phyloP scores from a whole-genome alignment of 2,888 invertebrate genomes.

The Noctuana brunneofusca region DNA sequence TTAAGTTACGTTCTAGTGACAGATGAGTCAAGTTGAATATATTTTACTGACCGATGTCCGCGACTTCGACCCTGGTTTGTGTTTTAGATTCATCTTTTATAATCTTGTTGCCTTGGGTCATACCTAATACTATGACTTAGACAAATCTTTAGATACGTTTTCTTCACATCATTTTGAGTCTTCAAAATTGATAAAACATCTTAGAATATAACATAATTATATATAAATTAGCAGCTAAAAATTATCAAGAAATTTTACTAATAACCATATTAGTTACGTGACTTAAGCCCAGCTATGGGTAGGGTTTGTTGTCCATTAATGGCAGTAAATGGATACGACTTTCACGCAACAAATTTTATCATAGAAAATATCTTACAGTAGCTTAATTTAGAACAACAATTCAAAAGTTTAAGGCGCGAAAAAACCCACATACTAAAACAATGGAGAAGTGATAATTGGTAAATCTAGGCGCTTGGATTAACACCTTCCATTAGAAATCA shows the following conservation, averaged over 20 bases:
- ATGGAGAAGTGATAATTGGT: constrained; percentile 24
- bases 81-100: not conserved
- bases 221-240: no score
- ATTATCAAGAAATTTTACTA: no score
- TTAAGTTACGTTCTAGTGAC: constrained; percentile 11
- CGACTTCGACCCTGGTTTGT: not conserved
- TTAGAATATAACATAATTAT: no score
- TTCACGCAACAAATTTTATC: not conserved
- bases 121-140: no score
- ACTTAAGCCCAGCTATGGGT: no score
- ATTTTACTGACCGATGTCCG: not conserved
- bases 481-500: constrained; percentile 23
- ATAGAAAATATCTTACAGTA: not conserved
- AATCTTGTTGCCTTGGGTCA: no score
- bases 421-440: constrained; percentile 22
- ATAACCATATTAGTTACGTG: no score
- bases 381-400: constrained; percentile 8
- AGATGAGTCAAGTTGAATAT: constrained; percentile 12
- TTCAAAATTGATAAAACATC: no score
- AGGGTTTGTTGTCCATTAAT: no score
- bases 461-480: constrained; percentile 32
- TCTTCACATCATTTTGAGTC: no score
- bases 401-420: not conserved
- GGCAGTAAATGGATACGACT: not conserved
- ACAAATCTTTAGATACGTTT: no score